Evolutionary conservation across 2,113 vertebrate species (phyloP).

Genomic region (Cololabis saira): DNA sequence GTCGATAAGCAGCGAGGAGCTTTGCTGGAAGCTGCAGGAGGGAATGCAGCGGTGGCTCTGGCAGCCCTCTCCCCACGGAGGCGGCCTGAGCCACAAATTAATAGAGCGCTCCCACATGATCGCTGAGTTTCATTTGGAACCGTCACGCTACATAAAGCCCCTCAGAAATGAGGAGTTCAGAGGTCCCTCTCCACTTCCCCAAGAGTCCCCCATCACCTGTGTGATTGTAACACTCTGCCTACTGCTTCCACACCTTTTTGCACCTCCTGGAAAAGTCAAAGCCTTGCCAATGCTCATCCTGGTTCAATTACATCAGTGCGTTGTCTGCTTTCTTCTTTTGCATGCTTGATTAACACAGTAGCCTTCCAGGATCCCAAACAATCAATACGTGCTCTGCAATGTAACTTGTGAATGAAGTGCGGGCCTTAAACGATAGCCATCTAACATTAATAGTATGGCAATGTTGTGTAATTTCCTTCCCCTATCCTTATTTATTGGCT

Average conservation of each 20-base stretch:
- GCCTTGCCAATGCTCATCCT: constrained; percentile 18
- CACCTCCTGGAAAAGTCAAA: constrained; percentile 14
- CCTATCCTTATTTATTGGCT: constrained; percentile 27
- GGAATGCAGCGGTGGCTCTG: constrained; percentile 29
- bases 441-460: background rate
- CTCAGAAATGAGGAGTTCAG: constrained; percentile 66
- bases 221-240: constrained; percentile 56
- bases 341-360: constrained; percentile 1
- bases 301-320: constrained; percentile 12
- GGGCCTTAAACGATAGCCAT: background rate
- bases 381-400: background rate
- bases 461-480: background rate
- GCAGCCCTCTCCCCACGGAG: constrained; percentile 64
- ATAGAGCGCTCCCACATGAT: constrained; percentile 72
- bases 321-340: constrained; percentile 18
- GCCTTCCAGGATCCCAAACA: background rate
- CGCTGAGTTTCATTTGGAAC: constrained; percentile 73
- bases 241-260: constrained; percentile 15
- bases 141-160: constrained; percentile 73
- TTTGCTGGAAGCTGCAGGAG: constrained; percentile 44
- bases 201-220: constrained; percentile 67
- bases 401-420: constrained; percentile 3
- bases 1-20: constrained; percentile 64
- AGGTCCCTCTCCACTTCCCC: constrained; percentile 46
- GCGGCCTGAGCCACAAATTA: constrained; percentile 72